These are phyloP conservation scores for Atrichornis clamosus DNA, from an alignment of 2,113 vertebrate species.

Conservation along the genomic window DNA sequence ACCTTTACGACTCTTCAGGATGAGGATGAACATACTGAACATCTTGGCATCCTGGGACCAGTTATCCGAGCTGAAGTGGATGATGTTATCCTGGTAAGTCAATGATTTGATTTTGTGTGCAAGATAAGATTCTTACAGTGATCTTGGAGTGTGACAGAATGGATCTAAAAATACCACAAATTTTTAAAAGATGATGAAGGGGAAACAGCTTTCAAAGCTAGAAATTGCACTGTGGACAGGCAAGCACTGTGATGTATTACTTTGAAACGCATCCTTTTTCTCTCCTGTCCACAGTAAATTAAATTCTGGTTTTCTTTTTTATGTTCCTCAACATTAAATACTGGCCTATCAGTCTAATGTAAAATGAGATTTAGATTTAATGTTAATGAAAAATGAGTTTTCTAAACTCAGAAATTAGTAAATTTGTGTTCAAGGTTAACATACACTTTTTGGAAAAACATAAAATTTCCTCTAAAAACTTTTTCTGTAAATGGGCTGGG, in stretches of 20 bases:
- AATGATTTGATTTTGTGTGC: not conserved
- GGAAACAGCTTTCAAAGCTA: not conserved
- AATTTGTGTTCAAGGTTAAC: not conserved
- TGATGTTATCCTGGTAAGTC: conserved; percentile 86
- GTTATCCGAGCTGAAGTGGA: conserved; percentile 90
- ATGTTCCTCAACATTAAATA: not conserved
- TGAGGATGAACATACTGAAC: conserved; percentile 84
- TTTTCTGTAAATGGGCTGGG: not conserved
- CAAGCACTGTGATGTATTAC: not conserved
- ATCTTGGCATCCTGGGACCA: conserved; percentile 92
- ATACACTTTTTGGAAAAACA: not conserved
- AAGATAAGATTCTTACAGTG: not conserved
- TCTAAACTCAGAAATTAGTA: not conserved
- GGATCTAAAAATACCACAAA: not conserved
- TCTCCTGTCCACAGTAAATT: not conserved
- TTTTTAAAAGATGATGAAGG: not conserved
- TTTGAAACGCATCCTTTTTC: not conserved
- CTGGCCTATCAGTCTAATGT: not conserved
- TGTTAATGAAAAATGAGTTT: not conserved
- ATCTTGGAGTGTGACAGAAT: not conserved
- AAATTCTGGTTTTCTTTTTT: not conserved
- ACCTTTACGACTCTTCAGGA: conserved; percentile 78
- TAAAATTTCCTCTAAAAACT: not conserved
- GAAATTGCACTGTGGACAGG: not conserved
- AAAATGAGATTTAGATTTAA: not conserved